Evolutionary conservation across 1,140 invertebrate species (phyloP).

Genomic region (Armadillidium nasatum): DNA sequence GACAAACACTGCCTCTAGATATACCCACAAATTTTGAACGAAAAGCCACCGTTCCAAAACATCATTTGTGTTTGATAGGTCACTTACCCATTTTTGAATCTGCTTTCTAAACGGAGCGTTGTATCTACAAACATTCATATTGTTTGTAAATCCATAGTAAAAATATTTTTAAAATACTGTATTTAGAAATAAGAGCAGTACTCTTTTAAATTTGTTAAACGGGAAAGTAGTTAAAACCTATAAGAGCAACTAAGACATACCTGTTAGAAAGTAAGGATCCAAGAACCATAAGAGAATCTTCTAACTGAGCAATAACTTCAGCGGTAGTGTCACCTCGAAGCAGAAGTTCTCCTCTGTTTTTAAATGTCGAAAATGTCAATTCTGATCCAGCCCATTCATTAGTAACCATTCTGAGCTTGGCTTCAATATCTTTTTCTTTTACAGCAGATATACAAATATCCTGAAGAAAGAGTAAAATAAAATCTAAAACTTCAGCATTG

Average conservation of each 20-base stretch:
- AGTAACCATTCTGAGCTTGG: constrained; percentile 87
- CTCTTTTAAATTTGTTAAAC: too few species aligned
- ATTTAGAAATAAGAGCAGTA: too few species aligned
- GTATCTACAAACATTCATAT: constrained; percentile 59
- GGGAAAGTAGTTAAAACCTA: too few species aligned
- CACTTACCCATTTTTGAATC: constrained; percentile 91
- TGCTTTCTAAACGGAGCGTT: constrained; percentile 94
- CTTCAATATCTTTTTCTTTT: constrained; percentile 97
- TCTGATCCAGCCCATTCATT: constrained; percentile 92
- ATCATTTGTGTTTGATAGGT: constrained; percentile 93
- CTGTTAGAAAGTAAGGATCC: constrained; percentile 86
- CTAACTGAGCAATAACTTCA: constrained; percentile 87
- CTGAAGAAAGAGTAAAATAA: constrained; percentile 49
- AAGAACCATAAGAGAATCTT: constrained; percentile 93
- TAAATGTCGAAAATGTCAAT: constrained; percentile 89
- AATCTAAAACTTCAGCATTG: background rate
- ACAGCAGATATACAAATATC: constrained; percentile 97
- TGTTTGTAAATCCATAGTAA: too few species aligned
- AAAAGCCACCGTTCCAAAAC: constrained; percentile 92
- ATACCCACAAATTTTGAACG: constrained; percentile 98
- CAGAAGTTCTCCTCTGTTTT: constrained; percentile 87
- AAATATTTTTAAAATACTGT: too few species aligned
- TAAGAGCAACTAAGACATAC: constrained; percentile 47
- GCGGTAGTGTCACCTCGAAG: constrained; percentile 88
- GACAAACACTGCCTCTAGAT: constrained; percentile 95